Percentiles rank a stretch among this genome's conserved stretches.
phyloP scores from a whole-genome alignment of 1,140 invertebrate species.

The Drosophila nasuta region DNA sequence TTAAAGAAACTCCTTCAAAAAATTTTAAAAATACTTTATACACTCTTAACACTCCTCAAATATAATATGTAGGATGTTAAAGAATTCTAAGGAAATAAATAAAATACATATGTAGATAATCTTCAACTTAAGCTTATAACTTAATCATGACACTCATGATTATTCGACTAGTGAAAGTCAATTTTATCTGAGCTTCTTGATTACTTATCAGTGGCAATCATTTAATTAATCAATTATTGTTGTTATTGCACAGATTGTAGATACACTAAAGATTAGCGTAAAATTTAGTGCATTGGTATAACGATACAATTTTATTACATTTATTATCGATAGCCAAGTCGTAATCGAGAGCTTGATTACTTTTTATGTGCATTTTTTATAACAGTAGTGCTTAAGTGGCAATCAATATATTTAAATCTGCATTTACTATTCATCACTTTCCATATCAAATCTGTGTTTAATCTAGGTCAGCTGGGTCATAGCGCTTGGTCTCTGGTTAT shows the following conservation, averaged over 20 bases:
- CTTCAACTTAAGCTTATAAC: not conserved
- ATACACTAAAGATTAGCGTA: not conserved
- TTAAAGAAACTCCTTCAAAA: too few species aligned
- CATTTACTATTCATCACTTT: too few species aligned
- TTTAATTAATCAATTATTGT: not conserved
- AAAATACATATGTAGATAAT: too few species aligned
- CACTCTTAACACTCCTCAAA: too few species aligned
- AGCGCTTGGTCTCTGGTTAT: slow-evolving; percentile 7
- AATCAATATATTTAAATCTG: not conserved
- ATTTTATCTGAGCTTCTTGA: not conserved
- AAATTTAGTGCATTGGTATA: not conserved
- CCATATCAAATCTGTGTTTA: not conserved
- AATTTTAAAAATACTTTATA: too few species aligned
- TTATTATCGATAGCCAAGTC: not conserved
- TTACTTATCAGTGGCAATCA: not conserved
- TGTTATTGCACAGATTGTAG: not conserved
- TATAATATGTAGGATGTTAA: too few species aligned
- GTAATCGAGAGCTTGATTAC: slow-evolving; percentile 4
- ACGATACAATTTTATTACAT: not conserved
- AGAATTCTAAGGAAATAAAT: not conserved
- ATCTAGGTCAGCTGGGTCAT: slow-evolving; percentile 1
- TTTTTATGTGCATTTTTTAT: not conserved
- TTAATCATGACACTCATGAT: not conserved
- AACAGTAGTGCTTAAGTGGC: not conserved
- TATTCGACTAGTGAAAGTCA: not conserved